Base-by-base conservation (phyloP, 1,140 invertebrate species). In the Theocolax elegans region DNA sequence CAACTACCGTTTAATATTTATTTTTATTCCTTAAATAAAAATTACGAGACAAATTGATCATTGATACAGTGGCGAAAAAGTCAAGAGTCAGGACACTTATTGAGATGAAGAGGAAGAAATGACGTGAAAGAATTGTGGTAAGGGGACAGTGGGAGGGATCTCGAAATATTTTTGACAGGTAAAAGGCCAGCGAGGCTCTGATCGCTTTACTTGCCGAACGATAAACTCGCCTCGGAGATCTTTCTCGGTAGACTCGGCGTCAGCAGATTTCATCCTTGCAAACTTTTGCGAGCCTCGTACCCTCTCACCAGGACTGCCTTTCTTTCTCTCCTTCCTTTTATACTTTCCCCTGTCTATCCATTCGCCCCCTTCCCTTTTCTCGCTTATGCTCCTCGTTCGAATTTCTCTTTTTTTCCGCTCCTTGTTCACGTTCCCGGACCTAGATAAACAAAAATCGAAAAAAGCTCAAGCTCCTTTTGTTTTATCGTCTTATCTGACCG, bases 231-330 rank as follows among this genome's bases (percentile, higher is more conserved):
- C 42, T 65, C 51, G 42, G 19, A 31, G 35, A 69, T 69, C 58
- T 53, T 44, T 44, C 63, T 27, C 46, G 31, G 17, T 29, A 64
- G 60, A 49, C 68, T 49, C 60, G 42, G 31, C 53, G 56, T 71
- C 69, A 71, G 69, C 69, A 71, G 54, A 71, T 71, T 71, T 71
- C 53, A 59, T 64, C 46, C 56, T 65, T 63, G 64, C 64, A 67
- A 72, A 60, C 44, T 60, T 64, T 21, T 49, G 62, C 38, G 46
- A 27, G 40, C 15, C 67, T 44, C 48, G 38, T 71, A 35, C 51
- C 51, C 25, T n/a, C 31, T 62, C 58, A 31, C 46, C n/a, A 19
- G 23, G 21, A 12, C 35, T 38, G n/a, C 59, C 54, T 48, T 51
- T 64, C 17, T 59, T 59, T 49, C 42, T 49, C 29, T 49, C 25